Percentiles rank a stretch among this genome's conserved stretches.
These are phyloP conservation scores for Sibirionetta formosa DNA, from an alignment of 2,797 vertebrate species.

Conservation along the genomic window DNA sequence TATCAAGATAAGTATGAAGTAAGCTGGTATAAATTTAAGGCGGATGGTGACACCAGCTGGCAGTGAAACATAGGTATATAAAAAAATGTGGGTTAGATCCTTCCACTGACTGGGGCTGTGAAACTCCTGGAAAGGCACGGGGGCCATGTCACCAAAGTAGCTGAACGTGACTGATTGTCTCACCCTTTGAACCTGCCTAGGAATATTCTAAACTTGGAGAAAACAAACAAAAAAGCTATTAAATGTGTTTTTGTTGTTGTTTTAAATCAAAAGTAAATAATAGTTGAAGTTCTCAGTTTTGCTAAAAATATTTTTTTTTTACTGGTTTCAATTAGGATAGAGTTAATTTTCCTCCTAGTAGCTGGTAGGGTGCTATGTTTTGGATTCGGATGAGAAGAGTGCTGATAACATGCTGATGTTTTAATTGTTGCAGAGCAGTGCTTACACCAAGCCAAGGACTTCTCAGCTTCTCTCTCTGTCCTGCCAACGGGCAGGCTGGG, in stretches of 20 bases:
- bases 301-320: neutral
- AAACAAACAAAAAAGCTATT: neutral
- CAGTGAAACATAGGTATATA: neutral
- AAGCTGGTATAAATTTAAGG: constrained; percentile 24
- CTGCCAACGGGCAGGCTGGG: too few species aligned
- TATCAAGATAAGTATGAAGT: neutral
- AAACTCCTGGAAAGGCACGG: neutral
- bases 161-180: neutral
- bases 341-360: too few species aligned
- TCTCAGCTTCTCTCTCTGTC: too few species aligned
- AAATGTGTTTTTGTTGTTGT: neutral
- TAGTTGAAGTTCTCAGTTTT: neutral
- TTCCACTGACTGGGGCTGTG: neutral
- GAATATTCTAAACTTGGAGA: neutral
- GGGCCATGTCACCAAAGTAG: neutral
- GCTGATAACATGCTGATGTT: too few species aligned
- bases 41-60: constrained; percentile 41
- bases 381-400: too few species aligned
- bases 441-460: too few species aligned
- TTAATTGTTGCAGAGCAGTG: too few species aligned
- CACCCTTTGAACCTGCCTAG: neutral
- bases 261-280: neutral
- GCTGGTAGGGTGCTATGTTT: too few species aligned
- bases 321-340: too few species aligned
- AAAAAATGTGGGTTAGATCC: neutral